Percentiles rank a stretch among this genome's conserved stretches.
These are phyloP conservation scores for Torymus aiolomorphi DNA, from an alignment of 2,888 invertebrate species.

Conservation along the genomic window DNA sequence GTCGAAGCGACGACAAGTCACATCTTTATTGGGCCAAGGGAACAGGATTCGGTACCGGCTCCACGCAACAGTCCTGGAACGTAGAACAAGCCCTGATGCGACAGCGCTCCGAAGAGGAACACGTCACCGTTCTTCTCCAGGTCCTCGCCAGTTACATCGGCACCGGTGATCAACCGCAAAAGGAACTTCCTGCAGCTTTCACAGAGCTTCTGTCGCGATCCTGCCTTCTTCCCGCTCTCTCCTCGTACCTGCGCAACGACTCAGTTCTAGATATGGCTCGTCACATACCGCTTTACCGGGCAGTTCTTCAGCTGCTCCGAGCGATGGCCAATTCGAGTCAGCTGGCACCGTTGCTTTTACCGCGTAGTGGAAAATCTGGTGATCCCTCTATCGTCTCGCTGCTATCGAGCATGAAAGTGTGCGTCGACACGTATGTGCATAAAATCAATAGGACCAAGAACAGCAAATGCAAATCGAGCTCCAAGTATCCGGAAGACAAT, in stretches of 20 bases:
- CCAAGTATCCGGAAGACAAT: conserved; percentile 79
- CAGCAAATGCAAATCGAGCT: conserved; percentile 65
- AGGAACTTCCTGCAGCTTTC: conserved; percentile 83
- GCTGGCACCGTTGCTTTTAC: conserved; percentile 81
- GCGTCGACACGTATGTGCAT: conserved; percentile 93
- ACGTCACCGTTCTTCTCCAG: conserved; percentile 89
- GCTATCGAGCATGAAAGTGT: conserved; percentile 90
- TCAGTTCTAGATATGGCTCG: conserved; percentile 98
- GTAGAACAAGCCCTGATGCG: conserved; percentile 94
- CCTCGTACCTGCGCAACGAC: conserved; percentile 94
- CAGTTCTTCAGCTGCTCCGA: conserved; percentile 88
- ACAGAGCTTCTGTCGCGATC: conserved; percentile 87
- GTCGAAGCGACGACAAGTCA: conserved; percentile 80
- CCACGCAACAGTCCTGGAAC: conserved; percentile 97
- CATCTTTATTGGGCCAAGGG: conserved; percentile 97
- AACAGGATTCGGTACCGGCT: conserved; percentile 97
- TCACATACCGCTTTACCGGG: conserved; percentile 94
- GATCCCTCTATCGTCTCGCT: conserved; percentile 85
- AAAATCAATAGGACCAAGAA: conserved; percentile 80
- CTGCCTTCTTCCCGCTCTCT: conserved; percentile 90
- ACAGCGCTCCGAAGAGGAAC: conserved; percentile 94
- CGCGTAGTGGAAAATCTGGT: conserved; percentile 75
- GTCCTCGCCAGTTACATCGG: conserved; percentile 93
- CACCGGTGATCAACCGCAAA: conserved; percentile 79
- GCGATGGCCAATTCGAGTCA: conserved; percentile 82